These are phyloP conservation scores for Ectemnius cavifrons DNA, from an alignment of 2,888 invertebrate species.

Conservation along the genomic window DNA sequence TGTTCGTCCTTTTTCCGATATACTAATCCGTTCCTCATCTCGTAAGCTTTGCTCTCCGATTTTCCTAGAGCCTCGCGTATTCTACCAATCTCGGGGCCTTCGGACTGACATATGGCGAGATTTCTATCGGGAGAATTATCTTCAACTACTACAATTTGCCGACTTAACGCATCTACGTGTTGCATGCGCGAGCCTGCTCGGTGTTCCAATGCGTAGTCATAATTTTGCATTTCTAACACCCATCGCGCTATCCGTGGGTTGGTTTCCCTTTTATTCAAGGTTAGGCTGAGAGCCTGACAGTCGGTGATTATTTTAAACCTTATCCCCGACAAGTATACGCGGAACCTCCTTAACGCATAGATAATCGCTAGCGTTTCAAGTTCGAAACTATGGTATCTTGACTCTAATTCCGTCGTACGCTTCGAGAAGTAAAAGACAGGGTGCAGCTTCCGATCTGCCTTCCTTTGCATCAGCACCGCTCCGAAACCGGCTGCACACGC, in stretches of 20 bases:
- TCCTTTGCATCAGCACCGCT: slow-evolving; percentile 66
- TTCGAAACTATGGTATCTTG: slow-evolving; percentile 69
- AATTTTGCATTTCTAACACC: slow-evolving; percentile 19
- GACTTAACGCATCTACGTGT: slow-evolving; percentile 15
- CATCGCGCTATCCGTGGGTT: slow-evolving; percentile 22
- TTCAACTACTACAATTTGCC: slow-evolving; percentile 4
- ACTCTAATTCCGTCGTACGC: slow-evolving; percentile 60
- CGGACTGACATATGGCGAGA: slow-evolving; percentile 15
- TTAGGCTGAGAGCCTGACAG: slow-evolving; percentile 11
- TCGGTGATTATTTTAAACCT: slow-evolving; percentile 20
- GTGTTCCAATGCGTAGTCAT: slow-evolving; percentile 13
- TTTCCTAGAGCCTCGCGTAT: slow-evolving; percentile 3
- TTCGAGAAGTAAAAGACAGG: slow-evolving; percentile 69
- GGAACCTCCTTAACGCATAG: slow-evolving; percentile 59
- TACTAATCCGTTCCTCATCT: slow-evolving; percentile 17
- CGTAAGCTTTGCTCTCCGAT: neutral
- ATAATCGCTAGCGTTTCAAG: slow-evolving; percentile 61
- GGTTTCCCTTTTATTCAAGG: slow-evolving; percentile 17
- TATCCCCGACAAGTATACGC: slow-evolving; percentile 20
- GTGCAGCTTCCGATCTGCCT: slow-evolving; percentile 59
- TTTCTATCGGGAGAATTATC: slow-evolving; percentile 28
- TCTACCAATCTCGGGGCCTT: neutral
- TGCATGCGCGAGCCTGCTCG: slow-evolving; percentile 10
- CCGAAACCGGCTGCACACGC: slow-evolving; percentile 60
- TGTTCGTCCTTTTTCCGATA: slow-evolving; percentile 1